These are phyloP conservation scores for Micronisus gabar DNA, from an alignment of 2,113 vertebrate genomes.

Conservation along the genomic window DNA sequence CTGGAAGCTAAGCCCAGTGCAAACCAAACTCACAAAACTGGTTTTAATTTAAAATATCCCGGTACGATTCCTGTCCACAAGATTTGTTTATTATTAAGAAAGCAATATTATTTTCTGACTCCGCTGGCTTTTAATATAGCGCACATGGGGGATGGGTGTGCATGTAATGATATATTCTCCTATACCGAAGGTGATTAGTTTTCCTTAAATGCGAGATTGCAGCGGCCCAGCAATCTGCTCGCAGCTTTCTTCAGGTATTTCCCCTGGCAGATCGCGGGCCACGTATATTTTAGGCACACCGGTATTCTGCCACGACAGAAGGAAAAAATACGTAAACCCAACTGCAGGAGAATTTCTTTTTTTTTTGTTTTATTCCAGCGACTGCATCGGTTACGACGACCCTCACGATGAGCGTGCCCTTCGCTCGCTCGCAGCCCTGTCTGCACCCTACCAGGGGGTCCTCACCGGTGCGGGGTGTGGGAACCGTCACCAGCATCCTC, in stretches of 20 bases:
- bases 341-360: not conserved
- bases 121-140: not conserved
- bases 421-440: fast-evolving
- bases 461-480: fast-evolving
- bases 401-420: fast-evolving
- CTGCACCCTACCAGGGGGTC: too few relatives aligned
- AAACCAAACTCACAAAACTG: conserved; percentile 29
- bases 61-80: conserved; percentile 24
- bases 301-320: not conserved
- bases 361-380: not conserved
- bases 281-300: not conserved
- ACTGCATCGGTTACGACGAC: fast-evolving
- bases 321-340: not conserved
- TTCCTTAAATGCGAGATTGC: not conserved
- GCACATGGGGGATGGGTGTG: not conserved
- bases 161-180: not conserved
- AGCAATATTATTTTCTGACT: conserved; percentile 51
- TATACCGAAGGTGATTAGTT: not conserved
- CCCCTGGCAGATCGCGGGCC: not conserved
- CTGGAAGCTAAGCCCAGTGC: conserved; percentile 24
- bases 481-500: not conserved
- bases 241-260: not conserved
- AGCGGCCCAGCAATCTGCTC: not conserved
- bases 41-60: conserved; percentile 62
- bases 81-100: conserved; percentile 66